Conservation (phyloP, 92 coral and sea anemone genomes). For the Siderastrea radians region DNA sequence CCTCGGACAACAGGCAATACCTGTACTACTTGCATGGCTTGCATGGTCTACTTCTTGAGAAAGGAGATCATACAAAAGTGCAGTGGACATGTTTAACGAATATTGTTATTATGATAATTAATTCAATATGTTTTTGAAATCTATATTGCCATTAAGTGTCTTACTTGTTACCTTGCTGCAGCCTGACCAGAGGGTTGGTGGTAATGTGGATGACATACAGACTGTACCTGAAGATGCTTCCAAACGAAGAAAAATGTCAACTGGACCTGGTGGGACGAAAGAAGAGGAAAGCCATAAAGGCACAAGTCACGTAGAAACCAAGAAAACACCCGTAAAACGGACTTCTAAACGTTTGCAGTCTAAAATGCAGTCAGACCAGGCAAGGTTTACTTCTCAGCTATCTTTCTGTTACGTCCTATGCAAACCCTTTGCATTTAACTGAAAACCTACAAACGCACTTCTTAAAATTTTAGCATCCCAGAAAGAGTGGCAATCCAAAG, state of each 20-base stretch:
- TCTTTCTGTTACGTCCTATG: not conserved
- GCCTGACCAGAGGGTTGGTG: not conserved
- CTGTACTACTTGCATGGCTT: too few species aligned
- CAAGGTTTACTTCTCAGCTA: not conserved
- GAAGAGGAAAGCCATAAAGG: not conserved
- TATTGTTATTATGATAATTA: too few species aligned
- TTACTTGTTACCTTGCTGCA: not conserved
- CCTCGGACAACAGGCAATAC: too few species aligned
- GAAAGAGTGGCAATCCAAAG: not conserved
- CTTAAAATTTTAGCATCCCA: not conserved
- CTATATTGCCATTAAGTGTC: not conserved
- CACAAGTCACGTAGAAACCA: not conserved
- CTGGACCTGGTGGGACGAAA: not conserved
- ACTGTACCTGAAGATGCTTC: not conserved
- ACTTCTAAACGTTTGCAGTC: slow-evolving; percentile 10
- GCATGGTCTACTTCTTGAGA: too few species aligned
- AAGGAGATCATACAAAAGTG: too few species aligned
- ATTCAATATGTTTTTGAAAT: too few species aligned
- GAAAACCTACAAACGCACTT: not conserved
- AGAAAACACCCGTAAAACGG: not conserved
- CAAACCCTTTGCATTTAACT: not conserved
- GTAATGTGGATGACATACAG: not conserved
- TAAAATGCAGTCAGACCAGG: not conserved
- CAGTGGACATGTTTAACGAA: too few species aligned
- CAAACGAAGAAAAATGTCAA: not conserved